Evolutionary conservation across 1,140 invertebrate genomes (phyloP), one percentile per base, ranked within the genome.

Genomic region (Palaemon carinicauda): DNA sequence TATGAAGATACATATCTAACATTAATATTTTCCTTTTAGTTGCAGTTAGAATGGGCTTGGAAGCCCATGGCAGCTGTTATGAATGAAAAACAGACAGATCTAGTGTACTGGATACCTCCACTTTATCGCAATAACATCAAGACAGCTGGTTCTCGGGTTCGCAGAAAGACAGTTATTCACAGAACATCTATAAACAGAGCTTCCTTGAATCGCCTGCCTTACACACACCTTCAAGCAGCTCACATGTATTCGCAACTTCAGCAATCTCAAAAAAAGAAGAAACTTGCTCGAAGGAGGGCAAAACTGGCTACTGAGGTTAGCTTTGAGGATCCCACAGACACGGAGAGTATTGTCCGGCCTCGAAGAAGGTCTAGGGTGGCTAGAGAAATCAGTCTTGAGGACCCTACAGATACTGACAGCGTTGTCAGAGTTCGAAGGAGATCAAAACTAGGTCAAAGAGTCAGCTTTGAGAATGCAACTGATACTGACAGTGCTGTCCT

Each of bases 11-110:
- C 12, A 12, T 41, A 12, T 41, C 41, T 41, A 41, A 41, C 7
- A 41, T 41, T 41, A 41, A 12, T 41, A 41, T 41, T 41, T 41
- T 41, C 41, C 41, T 41, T 41, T 41, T 73, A 89, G 88, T 83
- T 89, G 3, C 84, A 89, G 80, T 51, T 89, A 75, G 88, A 89
- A 69, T 89, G 88, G 88, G 88, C 88, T n/a, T 89, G 88, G 88
- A 89, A 89, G 31, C 88, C 88, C n/a, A 89, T 89, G 88, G 88
- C 88, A 19, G 88, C 88, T n/a, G 82, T 89, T 52, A 89, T 89
- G 88, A 89, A 89, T 56, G 88, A 89, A 56, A 86, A 73, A 51
- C 78, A 89, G 77, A 84, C 88, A n/a, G 88, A 89, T 31, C 69
- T 89, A 27, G 88, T 89, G 2, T 89, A 89, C 78, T 89, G 84